These are phyloP conservation scores for Seriola rivoliana DNA, from an alignment of 2,113 vertebrate genomes.

Conservation along the genomic window DNA sequence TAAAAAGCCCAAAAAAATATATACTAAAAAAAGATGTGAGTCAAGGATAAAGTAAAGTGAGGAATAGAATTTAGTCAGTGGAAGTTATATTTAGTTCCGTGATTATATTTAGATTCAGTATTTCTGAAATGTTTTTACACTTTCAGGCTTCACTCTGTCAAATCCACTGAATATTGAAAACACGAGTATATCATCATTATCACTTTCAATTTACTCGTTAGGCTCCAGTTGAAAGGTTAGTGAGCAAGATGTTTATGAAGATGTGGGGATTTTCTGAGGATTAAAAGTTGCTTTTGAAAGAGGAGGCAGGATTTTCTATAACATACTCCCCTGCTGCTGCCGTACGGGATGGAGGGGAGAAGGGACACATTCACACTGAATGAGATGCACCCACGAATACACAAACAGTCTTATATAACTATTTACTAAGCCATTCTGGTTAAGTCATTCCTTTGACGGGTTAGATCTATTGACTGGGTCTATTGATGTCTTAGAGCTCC, in stretches of 20 bases:
- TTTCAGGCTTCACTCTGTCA: neutral
- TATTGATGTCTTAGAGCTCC: constrained; percentile 41
- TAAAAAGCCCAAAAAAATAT: no score
- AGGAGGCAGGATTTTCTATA: constrained; percentile 48
- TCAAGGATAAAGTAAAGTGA: no score
- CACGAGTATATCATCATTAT: neutral
- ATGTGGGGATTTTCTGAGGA: constrained; percentile 13
- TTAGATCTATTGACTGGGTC: constrained; percentile 39
- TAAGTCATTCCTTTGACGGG: constrained; percentile 41
- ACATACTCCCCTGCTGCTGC: constrained; percentile 20
- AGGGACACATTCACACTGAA: constrained; percentile 12
- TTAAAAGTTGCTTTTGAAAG: constrained; percentile 43
- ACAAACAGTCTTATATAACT: constrained; percentile 43
- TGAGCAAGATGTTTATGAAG: neutral
- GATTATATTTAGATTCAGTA: neutral
- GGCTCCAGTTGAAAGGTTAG: constrained; percentile 8
- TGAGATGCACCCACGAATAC: neutral
- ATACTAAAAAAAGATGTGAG: no score
- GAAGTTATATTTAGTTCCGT: neutral
- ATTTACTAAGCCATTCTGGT: constrained; percentile 32
- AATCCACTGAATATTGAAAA: neutral
- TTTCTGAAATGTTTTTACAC: neutral
- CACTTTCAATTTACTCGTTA: neutral
- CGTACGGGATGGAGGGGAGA: neutral
- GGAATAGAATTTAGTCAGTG: no score